Evolutionary conservation across 1,140 invertebrate species (phyloP).

Genomic region (Dendroctonus valens): DNA sequence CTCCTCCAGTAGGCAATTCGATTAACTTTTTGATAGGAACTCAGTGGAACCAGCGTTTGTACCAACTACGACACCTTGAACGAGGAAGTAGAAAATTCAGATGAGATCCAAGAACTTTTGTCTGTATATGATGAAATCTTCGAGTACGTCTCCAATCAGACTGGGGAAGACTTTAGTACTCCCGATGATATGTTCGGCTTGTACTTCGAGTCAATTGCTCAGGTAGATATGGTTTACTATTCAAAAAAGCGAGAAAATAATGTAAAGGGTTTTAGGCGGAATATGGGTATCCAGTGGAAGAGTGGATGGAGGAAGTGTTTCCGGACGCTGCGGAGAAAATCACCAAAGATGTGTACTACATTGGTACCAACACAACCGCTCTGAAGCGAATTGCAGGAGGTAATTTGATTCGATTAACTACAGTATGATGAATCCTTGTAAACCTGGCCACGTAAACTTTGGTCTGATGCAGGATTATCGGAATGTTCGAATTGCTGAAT

Average conservation of each 20-base stretch:
- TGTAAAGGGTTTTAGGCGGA: neutral
- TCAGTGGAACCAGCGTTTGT: neutral
- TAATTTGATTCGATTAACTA: too few species aligned
- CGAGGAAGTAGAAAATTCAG: neutral
- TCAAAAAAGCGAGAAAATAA: neutral
- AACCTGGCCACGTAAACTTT: too few species aligned
- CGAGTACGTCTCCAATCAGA: neutral
- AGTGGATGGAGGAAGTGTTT: conserved; percentile 8
- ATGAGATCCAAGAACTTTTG: neutral
- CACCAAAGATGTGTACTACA: conserved; percentile 8
- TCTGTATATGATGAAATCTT: neutral
- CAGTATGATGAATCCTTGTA: too few species aligned
- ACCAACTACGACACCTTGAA: neutral
- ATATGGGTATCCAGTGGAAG: conserved; percentile 11
- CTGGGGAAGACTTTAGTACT: neutral
- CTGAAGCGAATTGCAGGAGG: conserved; percentile 18
- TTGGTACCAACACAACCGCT: conserved; percentile 12
- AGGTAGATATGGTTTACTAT: neutral
- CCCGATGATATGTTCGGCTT: neutral
- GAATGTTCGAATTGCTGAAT: too few species aligned
- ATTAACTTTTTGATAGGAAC: neutral
- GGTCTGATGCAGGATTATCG: too few species aligned
- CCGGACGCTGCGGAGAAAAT: conserved; percentile 15
- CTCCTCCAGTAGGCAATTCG: neutral
- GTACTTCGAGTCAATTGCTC: neutral